A percentile compares a stretch with the other conserved stretches of the same genome.
Evolutionary conservation across 2,797 vertebrate species (phyloP).

Genomic region (Moxostoma hubbsi): DNA sequence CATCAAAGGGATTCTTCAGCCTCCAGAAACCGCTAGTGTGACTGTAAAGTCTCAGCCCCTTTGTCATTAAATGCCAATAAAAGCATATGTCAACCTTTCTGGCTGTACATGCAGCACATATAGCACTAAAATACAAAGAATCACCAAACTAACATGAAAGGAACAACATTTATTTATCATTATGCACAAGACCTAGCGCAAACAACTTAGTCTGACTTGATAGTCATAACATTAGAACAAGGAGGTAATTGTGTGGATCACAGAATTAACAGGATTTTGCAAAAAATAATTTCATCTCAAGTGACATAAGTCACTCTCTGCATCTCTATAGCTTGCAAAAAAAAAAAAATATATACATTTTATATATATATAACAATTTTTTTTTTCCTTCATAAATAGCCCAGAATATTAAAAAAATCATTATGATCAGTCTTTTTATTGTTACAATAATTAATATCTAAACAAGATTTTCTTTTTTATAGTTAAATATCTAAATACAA

Average conservation of each 20-base stretch:
- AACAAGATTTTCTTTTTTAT: not conserved
- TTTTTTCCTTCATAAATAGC: conserved; percentile 17
- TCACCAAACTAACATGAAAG: not conserved
- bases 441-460: not conserved
- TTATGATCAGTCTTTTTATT: not conserved
- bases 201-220: not conserved
- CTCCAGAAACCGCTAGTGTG: not conserved
- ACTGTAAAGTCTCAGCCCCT: not conserved
- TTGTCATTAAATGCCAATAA: not conserved
- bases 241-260: conserved; percentile 22
- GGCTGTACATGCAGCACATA: not conserved
- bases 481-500: not conserved
- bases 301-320: not conserved
- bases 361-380: too few relatives aligned
- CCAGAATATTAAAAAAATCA: not conserved
- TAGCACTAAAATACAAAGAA: not conserved
- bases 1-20: not conserved
- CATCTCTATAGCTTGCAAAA: not conserved
- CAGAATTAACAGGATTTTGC: not conserved
- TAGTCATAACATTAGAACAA: not conserved
- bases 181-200: not conserved
- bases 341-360: too few relatives aligned
- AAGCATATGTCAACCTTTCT: not conserved
- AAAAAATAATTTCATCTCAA: not conserved
- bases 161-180: not conserved